Evolutionary conservation across 2,113 vertebrate genomes (phyloP), one percentile per base, ranked within the genome.

Genomic region (Epinephelus lanceolatus): DNA sequence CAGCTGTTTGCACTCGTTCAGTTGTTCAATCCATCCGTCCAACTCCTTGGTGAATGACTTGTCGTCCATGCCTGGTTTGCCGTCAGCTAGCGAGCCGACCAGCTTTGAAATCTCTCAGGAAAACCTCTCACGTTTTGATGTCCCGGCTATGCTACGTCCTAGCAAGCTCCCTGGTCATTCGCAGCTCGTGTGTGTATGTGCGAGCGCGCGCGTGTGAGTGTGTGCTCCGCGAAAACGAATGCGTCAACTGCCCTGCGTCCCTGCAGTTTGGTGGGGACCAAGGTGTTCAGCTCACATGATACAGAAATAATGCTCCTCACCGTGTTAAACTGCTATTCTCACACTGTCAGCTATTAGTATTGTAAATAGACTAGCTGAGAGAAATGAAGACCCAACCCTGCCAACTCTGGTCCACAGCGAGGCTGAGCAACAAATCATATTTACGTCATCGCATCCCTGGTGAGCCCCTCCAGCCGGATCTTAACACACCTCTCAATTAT

Each of bases 21-120:
- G 96, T 89, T 98, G 97, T 91, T 99, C 97, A 88, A 99, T 97
- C 97, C 98, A 98, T 84, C 97, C 97, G 92, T 99, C 97, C 92
- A 99, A 85, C 93, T 99, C 97, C 95, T 99, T 99, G 81, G 97
- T 98, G 89, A 98, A 98, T 62, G 96, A 95, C 94, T 98, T 99
- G 93, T 98, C 97, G 90, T 98, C 97, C 98, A 99, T 99, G 85
- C 56, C 87, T 86, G 65, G 9, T 83, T 65, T 56, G 70, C 30
- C 7, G 83, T 86, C 86, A 84, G 90, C 92, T 55, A 62, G 30
- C 52, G 69, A 83, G 83, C 81, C 71, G 78, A 80, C 60, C 77
- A 76, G 84, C 75, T 70, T 49, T 71, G n/a, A 60, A 80, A 57
- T 27, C 8, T 75, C 62, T 21, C 69, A 30, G 75, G 80, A 62